Percentiles rank a stretch among this genome's conserved stretches.
These are phyloP conservation scores for Calcarius lapponicus DNA, from an alignment of 2,797 vertebrate genomes.

Conservation along the genomic window DNA sequence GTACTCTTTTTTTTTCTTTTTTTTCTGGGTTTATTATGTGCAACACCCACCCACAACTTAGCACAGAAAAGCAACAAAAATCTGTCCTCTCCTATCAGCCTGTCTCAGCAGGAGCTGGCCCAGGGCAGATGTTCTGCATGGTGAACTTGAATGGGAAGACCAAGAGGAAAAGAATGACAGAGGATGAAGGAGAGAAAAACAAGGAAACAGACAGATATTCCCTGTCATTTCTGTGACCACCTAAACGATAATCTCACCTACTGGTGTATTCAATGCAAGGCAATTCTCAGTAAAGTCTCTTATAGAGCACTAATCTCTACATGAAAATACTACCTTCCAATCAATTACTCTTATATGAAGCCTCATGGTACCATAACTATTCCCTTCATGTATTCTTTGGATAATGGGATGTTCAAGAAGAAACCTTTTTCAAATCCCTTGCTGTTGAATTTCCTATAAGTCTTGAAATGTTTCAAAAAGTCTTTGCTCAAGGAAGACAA, in stretches of 20 bases:
- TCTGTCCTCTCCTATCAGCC: background rate
- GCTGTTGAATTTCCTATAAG: background rate
- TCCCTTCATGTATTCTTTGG: background rate
- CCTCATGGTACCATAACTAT: background rate
- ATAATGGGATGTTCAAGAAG: background rate
- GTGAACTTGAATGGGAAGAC: conserved; percentile 36
- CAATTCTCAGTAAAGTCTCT: background rate
- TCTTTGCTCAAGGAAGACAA: background rate
- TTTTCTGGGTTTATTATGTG: background rate
- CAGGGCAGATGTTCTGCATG: conserved; percentile 1
- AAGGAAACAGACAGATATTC: background rate
- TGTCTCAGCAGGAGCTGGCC: conserved; percentile 24
- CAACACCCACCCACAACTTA: background rate
- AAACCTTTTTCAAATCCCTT: background rate
- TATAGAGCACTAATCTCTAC: background rate
- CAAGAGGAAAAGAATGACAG: background rate
- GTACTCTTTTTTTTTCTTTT: background rate
- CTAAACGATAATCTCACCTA: background rate
- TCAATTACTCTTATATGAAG: background rate
- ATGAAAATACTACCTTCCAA: background rate
- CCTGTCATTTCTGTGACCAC: background rate
- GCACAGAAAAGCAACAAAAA: background rate
- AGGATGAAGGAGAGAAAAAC: background rate
- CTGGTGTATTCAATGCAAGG: background rate
- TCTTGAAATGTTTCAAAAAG: background rate